These are phyloP conservation scores for Chloroceryle aenea DNA, from an alignment of 2,113 vertebrate genomes.

Conservation along the genomic window DNA sequence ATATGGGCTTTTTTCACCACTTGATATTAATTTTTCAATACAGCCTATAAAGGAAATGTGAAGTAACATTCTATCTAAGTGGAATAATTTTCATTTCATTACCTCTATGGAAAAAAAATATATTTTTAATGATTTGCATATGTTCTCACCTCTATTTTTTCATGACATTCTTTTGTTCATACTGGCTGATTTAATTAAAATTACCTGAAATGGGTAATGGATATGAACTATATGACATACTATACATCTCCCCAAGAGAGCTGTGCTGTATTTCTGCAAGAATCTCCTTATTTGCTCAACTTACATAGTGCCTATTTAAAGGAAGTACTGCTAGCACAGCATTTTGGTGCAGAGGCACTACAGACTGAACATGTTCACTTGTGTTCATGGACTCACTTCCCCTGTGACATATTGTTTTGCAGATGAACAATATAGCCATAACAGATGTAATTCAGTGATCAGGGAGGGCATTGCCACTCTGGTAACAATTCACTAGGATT, in stretches of 20 bases:
- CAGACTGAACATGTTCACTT: background rate
- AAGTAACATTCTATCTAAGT: conserved; percentile 1
- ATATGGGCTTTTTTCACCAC: background rate
- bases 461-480: background rate
- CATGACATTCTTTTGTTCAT: conserved; percentile 51
- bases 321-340: background rate
- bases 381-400: background rate
- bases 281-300: background rate
- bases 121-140: conserved; percentile 51
- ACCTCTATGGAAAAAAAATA: conserved; percentile 39
- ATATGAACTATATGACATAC: background rate
- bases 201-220: background rate
- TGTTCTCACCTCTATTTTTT: conserved; percentile 52
- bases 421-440: background rate
- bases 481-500: background rate
- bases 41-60: background rate
- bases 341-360: background rate
- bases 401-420: background rate
- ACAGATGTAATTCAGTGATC: background rate
- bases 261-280: background rate
- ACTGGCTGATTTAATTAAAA: background rate
- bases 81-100: conserved; percentile 49
- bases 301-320: background rate
- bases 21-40: background rate
- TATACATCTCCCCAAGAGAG: background rate